Evolutionary conservation across 2,113 vertebrate species (phyloP).

Genomic region (Syrmaticus mikado): DNA sequence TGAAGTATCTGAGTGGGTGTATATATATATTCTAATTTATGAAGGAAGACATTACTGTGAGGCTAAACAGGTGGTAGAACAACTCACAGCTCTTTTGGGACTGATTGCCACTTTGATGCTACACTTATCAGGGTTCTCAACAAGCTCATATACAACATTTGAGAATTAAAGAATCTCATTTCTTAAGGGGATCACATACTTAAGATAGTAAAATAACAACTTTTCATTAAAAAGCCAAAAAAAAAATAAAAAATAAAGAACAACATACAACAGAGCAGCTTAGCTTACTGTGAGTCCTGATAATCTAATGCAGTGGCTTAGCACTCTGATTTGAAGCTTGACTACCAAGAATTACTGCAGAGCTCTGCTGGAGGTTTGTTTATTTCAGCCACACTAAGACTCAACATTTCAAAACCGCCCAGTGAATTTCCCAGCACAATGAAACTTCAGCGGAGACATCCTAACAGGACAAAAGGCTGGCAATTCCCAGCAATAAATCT

Average conservation of each 20-base stretch:
- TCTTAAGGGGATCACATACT: neutral
- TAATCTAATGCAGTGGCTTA: neutral
- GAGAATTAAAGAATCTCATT: neutral
- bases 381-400: neutral
- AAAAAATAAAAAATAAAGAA: neutral
- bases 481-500: neutral
- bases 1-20: neutral
- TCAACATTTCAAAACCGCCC: neutral
- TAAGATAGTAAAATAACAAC: neutral
- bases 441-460: neutral
- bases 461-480: neutral
- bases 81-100: slow-evolving; percentile 14
- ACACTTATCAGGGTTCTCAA: neutral
- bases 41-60: neutral
- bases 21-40: neutral
- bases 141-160: neutral
- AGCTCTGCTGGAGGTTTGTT: neutral
- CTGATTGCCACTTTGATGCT: slow-evolving; percentile 34
- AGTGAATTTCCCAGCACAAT: fast-evolving
- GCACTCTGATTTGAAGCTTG: neutral
- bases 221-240: neutral
- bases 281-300: neutral
- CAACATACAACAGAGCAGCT: neutral
- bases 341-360: neutral
- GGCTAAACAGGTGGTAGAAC: slow-evolving; percentile 19